Evolutionary conservation across 2,113 vertebrate species (phyloP).

Genomic region (Nestor notabilis): DNA sequence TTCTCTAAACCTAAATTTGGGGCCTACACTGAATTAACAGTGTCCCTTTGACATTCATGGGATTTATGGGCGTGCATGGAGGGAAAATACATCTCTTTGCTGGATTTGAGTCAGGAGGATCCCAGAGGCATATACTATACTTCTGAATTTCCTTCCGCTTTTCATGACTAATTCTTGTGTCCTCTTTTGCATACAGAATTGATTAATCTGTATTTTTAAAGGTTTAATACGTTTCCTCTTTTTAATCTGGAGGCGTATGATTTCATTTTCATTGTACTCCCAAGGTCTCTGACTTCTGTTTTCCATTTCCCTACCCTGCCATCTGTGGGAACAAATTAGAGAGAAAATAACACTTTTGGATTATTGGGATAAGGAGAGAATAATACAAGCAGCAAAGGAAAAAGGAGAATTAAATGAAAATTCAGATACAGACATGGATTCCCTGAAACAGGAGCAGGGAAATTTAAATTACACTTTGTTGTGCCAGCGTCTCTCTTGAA

Average conservation of each 20-base stretch:
- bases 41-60: constrained; percentile 75
- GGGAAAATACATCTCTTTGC: constrained; percentile 61
- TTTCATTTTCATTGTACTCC: constrained; percentile 56
- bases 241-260: constrained; percentile 58
- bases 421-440: not conserved
- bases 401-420: constrained; percentile 9
- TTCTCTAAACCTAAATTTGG: constrained; percentile 45
- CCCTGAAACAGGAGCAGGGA: not conserved
- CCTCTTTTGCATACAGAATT: constrained; percentile 74
- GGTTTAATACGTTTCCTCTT: constrained; percentile 55
- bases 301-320: constrained; percentile 2
- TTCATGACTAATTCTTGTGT: constrained; percentile 67
- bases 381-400: constrained; percentile 4
- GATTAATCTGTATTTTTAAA: constrained; percentile 72
- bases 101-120: constrained; percentile 60
- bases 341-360: constrained; percentile 36
- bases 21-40: constrained; percentile 37
- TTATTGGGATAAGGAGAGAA: constrained; percentile 35
- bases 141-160: constrained; percentile 67
- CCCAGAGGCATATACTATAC: constrained; percentile 68
- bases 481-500: not conserved
- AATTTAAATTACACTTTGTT: constrained; percentile 5
- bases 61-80: constrained; percentile 53
- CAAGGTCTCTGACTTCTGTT: constrained; percentile 57
- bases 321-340: constrained; percentile 35